Evolutionary conservation across 2,797 vertebrate species (phyloP), one percentile per base, ranked within the genome.

Genomic region (Siniperca scherzeri): DNA sequence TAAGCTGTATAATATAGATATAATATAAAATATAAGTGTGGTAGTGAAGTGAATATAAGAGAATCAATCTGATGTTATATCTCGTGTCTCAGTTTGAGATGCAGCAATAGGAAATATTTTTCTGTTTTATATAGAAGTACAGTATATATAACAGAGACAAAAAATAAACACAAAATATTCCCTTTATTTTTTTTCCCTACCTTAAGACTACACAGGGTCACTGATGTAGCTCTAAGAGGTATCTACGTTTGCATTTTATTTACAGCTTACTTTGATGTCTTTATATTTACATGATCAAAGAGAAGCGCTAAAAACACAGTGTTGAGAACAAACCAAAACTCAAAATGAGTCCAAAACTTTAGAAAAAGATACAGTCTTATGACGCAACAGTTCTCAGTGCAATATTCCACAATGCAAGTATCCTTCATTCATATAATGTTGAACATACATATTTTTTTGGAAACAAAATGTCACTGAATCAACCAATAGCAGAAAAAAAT

Each of bases 201-300:
- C 97, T 95, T 97, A 98, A 97, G 97, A 97, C 98, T 99, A 99
- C 97, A 98, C 97, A 95, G 94, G 95, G 93, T 97, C 96, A 97
- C 97, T 94, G 96, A 95, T 97, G 96, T 96, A 97, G 95, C 96
- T 91, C 97, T 98, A 98, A 97, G 97, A 97, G 96, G 96, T 98
- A 97, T 98, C 97, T 98, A 99, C 97, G 99, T 96, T 97, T 97
- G 97, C 97, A 95, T 95, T 96, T 95, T 97, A 98, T 98, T 96
- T 99, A 99, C 98, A 99, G 97, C 97, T 95, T 91, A 92, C 87
- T 92, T 93, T 91, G 92, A 93, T 90, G 95, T 93, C 93, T 92
- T 92, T 93, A 91, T 99, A 99, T 99, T 97, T 98, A 99, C 97
- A 99, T 78, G 94, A 95, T 97, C 96, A 96, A 91, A 97, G 97